Conservation (phyloP, 2,113 vertebrate genomes). For the Corvus cornix region DNA sequence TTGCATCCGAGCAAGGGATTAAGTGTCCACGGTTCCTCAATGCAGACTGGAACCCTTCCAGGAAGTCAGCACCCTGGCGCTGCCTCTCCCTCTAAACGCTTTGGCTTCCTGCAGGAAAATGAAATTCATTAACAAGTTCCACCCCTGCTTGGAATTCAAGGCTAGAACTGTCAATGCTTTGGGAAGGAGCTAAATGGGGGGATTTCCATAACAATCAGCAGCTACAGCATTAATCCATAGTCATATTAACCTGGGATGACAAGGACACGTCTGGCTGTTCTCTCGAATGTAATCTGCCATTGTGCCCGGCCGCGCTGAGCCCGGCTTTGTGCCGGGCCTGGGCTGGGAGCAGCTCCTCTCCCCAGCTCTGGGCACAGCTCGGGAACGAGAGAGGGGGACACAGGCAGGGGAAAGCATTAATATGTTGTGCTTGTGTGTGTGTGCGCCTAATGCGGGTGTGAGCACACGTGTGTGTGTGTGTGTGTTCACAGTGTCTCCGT, state of each 20-base stretch:
- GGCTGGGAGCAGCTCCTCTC: constrained; percentile 39
- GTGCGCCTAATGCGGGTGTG: background rate
- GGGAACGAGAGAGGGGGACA: background rate
- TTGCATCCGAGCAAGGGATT: constrained; percentile 43
- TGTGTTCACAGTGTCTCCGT: background rate
- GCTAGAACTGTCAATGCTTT: constrained; percentile 61
- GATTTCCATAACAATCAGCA: constrained; percentile 69
- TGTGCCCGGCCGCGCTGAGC: constrained; percentile 16
- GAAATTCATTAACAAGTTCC: constrained; percentile 66
- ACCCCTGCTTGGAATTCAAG: constrained; percentile 51
- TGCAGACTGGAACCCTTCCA: constrained; percentile 24
- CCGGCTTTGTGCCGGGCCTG: constrained; percentile 8
- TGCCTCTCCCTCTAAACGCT: constrained; percentile 39
- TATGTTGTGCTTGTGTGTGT: background rate
- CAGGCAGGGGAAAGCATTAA: background rate
- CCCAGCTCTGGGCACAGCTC: background rate
- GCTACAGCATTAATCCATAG: constrained; percentile 64
- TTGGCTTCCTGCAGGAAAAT: constrained; percentile 56
- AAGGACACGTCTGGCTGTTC: constrained; percentile 63
- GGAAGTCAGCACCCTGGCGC: constrained; percentile 13
- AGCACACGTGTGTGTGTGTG: background rate
- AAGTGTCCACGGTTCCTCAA: background rate
- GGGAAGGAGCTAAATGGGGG: constrained; percentile 56
- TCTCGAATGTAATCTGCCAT: constrained; percentile 41
- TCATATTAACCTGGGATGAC: constrained; percentile 66